Evolutionary conservation across 2,888 invertebrate species (phyloP).

Genomic region (Tetranychus piercei): DNA sequence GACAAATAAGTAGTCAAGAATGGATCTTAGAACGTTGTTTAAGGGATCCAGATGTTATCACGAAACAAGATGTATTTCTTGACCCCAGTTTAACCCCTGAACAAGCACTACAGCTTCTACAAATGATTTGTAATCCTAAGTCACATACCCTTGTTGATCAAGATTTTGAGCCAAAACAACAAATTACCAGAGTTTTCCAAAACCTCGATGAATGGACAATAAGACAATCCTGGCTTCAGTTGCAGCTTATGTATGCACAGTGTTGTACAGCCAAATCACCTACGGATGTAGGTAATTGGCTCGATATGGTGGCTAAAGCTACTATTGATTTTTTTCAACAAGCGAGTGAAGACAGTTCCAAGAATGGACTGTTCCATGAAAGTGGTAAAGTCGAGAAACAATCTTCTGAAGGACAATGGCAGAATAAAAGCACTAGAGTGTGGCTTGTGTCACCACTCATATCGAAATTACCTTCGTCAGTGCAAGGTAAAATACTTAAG

Average conservation of each 20-base stretch:
- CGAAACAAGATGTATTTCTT: constrained; percentile 65
- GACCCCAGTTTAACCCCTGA: constrained; percentile 71
- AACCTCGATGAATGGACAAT: constrained; percentile 88
- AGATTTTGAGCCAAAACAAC: constrained; percentile 48
- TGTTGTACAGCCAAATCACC: constrained; percentile 35
- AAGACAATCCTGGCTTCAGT: constrained; percentile 83
- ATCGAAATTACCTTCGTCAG: constrained; percentile 60
- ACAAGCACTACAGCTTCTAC: constrained; percentile 64
- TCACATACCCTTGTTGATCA: constrained; percentile 20
- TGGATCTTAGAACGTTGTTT: constrained; percentile 89
- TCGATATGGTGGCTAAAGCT: constrained; percentile 81
- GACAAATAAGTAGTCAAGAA: constrained; percentile 87
- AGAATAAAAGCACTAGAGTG: constrained; percentile 45
- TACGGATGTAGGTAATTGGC: constrained; percentile 66
- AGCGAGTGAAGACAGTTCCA: constrained; percentile 32
- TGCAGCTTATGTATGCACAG: constrained; percentile 87
- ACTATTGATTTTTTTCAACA: constrained; percentile 86
- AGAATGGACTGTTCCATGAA: constrained; percentile 2
- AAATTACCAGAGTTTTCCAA: constrained; percentile 67
- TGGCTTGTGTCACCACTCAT: constrained; percentile 94
- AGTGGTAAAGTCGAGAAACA: not conserved
- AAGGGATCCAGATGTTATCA: constrained; percentile 75
- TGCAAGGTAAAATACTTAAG: constrained; percentile 76
- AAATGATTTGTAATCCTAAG: constrained; percentile 88
- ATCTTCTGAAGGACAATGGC: not conserved